Evolutionary conservation across 2,113 vertebrate species (phyloP), one percentile per base, ranked within the genome.

Genomic region (Hydrochoerus hydrochaeris): DNA sequence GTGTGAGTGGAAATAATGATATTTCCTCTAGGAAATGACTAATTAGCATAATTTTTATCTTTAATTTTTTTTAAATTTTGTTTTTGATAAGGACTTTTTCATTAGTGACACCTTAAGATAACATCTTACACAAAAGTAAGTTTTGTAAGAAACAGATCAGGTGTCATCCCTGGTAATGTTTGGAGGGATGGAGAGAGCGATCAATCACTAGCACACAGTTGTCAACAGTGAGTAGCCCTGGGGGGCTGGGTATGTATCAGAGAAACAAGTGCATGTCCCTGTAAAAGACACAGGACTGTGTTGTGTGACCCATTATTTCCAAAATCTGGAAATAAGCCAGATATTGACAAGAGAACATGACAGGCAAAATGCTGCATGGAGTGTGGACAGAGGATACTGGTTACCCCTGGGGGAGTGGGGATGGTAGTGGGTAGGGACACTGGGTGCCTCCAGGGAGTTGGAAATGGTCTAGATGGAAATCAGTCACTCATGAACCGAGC

Each of bases 161-260:
- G 38, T 77, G 41, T 30, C 12, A 35, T 10, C 20, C 7, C 6
- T 58, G 78, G 44, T 30, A 73, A 52, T 32, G 35, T 28, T 52
- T 17, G 7, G 35, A 4, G 32, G 32, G 12, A 5, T 9, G 1
- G 67, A 49, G n/a, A 54, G n/a, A 13, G 13, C 1, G 1, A 10
- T 16, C 3, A 8, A 26, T 58, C 41, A 19, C 44, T 3, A 13
- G 63, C 54, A 54, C 54, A 26, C 1, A n/a, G 24, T 10, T 54
- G 52, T 44, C 30, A 5, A 46, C 24, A 52, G 35, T 28, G 14
- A 54, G 69, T 60, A 28, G 7, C 60, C 22, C 10, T 58, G 9
- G 3, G 35, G 38, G 10, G 30, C 60, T 41, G 78, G 26, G 26
- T n/a, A 22, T 38, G 5, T 17, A 41, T 3, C 35, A 28, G 20